Percentiles rank a stretch among this genome's conserved stretches.
phyloP scores from a whole-genome alignment of 2,113 vertebrate genomes.

The Dromiciops gliroides region DNA sequence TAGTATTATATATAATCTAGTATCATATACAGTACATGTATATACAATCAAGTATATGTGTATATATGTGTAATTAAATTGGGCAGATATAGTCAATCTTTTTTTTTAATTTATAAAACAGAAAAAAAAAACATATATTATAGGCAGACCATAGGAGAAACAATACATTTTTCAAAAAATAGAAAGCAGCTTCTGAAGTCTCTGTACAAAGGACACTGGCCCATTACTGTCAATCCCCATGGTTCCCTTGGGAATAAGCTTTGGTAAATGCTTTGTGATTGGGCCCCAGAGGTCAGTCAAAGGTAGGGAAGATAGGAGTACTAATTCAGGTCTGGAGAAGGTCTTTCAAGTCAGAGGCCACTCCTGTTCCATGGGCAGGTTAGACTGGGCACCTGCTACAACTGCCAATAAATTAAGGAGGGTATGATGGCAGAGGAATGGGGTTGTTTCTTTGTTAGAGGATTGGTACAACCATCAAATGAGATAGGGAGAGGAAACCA shows the following conservation, averaged over 20 bases:
- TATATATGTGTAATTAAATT: too few relatives aligned
- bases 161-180: constrained; percentile 67
- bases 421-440: neutral
- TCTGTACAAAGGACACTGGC: constrained; percentile 76
- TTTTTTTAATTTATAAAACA: constrained; percentile 84
- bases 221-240: neutral
- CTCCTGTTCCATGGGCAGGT: neutral
- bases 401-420: neutral
- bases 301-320: neutral
- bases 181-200: constrained; percentile 69
- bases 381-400: neutral
- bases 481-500: neutral
- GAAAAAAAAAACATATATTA: constrained; percentile 77
- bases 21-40: too few relatives aligned
- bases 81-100: too few relatives aligned
- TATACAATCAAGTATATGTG: too few relatives aligned
- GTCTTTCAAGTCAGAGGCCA: too few relatives aligned
- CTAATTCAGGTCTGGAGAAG: neutral
- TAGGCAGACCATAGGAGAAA: constrained; percentile 73
- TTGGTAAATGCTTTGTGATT: neutral
- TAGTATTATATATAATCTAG: too few relatives aligned
- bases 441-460: neutral
- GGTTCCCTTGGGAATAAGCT: too few relatives aligned
- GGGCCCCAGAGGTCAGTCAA: constrained; percentile 1
- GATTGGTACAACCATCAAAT: too few relatives aligned